Evolutionary conservation across 2,888 invertebrate genomes (phyloP).

Genomic region (Podotricha telesiphe): DNA sequence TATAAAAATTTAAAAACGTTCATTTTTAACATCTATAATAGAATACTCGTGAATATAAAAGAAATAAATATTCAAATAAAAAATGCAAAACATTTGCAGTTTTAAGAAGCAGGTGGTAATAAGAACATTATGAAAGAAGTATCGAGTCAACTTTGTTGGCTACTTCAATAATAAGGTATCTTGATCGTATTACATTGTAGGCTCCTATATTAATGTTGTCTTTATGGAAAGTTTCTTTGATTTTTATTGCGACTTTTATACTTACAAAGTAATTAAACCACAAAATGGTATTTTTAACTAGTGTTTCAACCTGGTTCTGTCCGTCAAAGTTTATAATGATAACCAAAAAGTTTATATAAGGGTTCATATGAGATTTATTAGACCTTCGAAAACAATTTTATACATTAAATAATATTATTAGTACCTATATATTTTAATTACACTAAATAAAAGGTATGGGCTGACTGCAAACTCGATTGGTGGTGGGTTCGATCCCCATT

Average conservation of each 20-base stretch:
- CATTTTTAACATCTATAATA: too few relatives aligned
- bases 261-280: slow-evolving; percentile 19
- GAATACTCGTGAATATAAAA: too few relatives aligned
- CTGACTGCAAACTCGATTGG: too few relatives aligned
- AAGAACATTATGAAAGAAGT: slow-evolving; percentile 6
- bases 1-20: too few relatives aligned
- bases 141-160: slow-evolving; percentile 13
- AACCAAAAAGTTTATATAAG: neutral
- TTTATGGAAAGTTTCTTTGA: slow-evolving; percentile 18
- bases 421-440: too few relatives aligned
- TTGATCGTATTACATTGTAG: slow-evolving; percentile 21
- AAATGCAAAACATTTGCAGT: neutral
- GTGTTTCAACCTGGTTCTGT: neutral
- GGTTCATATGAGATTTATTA: too few relatives aligned
- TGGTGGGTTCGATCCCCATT: too few relatives aligned
- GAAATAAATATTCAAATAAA: neutral
- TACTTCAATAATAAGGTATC: slow-evolving; percentile 18
- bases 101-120: slow-evolving; percentile 13
- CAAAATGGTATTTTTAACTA: neutral
- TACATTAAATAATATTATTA: too few relatives aligned
- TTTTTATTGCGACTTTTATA: slow-evolving; percentile 15
- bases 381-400: too few relatives aligned
- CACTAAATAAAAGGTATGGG: too few relatives aligned
- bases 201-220: slow-evolving; percentile 13
- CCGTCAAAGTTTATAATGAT: neutral